Base-by-base conservation (phyloP, 2,888 invertebrate species). In the Itoplectis maculator region DNA sequence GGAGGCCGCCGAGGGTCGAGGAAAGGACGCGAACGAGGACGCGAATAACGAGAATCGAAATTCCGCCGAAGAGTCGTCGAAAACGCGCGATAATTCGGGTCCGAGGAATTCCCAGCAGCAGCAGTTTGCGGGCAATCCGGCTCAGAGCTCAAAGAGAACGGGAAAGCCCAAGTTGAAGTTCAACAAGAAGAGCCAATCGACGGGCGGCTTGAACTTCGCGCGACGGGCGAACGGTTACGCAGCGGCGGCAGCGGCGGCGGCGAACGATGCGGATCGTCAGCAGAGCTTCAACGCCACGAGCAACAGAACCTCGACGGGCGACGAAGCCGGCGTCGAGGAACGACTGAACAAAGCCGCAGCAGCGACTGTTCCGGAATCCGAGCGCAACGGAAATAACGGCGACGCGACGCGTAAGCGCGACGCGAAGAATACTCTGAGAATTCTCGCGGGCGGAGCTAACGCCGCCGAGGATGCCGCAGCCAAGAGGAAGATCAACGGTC, bases 401-500 rank as follows among this genome's bases (percentile, higher is more conserved):
- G 66, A 81, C n/a, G 11, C 61, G 72, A 65, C 59, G 47, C 47
- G 47, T 11, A 40, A 66, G 73, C 1, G 3, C 15, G 11, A 56
- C 42, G 13, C 61, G n/a, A 80, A 47, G 23, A 76, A 75, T 23
- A 66, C 54, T 5, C 18, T 72, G 15, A 77, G 74, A 18, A 66
- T 66, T 47, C 23, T 56, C n/a, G 20, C 59, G 6, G 77, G 76
- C 59, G 81, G n/a, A n/a, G n/a, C n/a, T n/a, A n/a, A n/a, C n/a
- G n/a, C n/a, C 23, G 78, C 77, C 42, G 86, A 85, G 0, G 78
- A 81, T 0, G 47, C 56, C 9, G 78, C 37, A 9, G 74, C 56
- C 47, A 85, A 86, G 49, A 83, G 80, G n/a, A 86, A 83, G 47
- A 35, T 80, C 3, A 87, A 87, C 59, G 85, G 84, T 4, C 86